phyloP scores from a whole-genome alignment of 2,888 invertebrate genomes.

The Cynaeus angustus region DNA sequence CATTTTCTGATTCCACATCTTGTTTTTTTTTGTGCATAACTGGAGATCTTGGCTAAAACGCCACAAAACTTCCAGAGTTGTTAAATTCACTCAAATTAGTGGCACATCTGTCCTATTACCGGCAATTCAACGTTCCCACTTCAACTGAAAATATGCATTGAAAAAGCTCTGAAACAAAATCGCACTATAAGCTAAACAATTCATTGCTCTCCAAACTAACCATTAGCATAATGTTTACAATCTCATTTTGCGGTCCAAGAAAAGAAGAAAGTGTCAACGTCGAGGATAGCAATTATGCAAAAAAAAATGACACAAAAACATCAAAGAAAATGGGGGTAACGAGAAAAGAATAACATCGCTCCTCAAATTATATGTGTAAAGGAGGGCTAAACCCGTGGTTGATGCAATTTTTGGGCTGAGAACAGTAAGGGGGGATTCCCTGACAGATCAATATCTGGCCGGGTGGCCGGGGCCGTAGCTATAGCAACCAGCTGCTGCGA shows the following conservation, averaged over 20 bases:
- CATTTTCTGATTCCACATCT: too few relatives aligned
- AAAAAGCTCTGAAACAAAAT: too few relatives aligned
- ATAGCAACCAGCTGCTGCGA: constrained; percentile 76
- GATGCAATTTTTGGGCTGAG: constrained; percentile 64
- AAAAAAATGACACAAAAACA: constrained; percentile 55
- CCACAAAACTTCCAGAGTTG: too few relatives aligned
- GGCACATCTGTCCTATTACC: too few relatives aligned
- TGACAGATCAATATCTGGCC: constrained; percentile 71
- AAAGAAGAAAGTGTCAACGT: constrained; percentile 25
- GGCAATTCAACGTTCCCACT: too few relatives aligned
- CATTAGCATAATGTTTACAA: constrained; percentile 35
- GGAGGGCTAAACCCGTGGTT: constrained; percentile 63
- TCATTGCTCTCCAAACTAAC: constrained; percentile 4
- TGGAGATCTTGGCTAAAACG: too few relatives aligned
- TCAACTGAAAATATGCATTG: too few relatives aligned
- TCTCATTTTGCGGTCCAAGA: constrained; percentile 18
- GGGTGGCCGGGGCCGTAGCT: constrained; percentile 72
- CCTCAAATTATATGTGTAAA: constrained; percentile 62
- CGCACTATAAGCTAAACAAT: neutral
- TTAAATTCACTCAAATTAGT: too few relatives aligned
- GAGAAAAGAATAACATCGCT: constrained; percentile 64
- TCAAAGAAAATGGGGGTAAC: constrained; percentile 63
- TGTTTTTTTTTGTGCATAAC: too few relatives aligned
- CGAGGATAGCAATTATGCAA: constrained; percentile 47
- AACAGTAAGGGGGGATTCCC: constrained; percentile 62